phyloP scores from a whole-genome alignment of 2,113 vertebrate genomes.

The Otolemur garnettii region DNA sequence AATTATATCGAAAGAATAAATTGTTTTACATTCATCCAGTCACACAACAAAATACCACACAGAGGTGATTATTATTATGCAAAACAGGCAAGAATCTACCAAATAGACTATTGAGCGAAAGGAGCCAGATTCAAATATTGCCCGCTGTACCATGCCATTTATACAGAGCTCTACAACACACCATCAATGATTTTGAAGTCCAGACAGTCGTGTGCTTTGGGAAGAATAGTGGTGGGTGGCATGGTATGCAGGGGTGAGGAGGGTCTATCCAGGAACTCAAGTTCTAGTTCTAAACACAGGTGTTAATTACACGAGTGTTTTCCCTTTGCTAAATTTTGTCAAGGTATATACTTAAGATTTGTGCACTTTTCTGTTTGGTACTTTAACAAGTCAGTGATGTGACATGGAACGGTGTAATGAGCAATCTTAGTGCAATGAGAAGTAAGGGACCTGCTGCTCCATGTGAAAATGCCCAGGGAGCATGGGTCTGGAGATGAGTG shows the following conservation, averaged over 20 bases:
- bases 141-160: background rate
- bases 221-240: background rate
- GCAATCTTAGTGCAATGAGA: background rate
- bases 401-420: background rate
- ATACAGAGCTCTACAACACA: background rate
- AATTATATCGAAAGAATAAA: background rate
- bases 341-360: background rate
- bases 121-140: background rate
- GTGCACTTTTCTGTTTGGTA: background rate
- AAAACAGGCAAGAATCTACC: background rate
- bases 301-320: background rate
- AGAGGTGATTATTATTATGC: background rate
- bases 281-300: background rate
- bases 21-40: background rate
- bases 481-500: background rate
- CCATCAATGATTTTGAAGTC: background rate
- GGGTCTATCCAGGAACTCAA: background rate
- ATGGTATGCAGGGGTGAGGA: background rate
- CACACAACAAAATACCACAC: background rate
- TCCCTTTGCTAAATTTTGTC: background rate
- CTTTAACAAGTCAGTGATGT: background rate
- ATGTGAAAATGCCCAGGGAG: background rate
- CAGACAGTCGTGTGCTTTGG: background rate
- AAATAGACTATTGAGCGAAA: background rate
- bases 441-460: background rate